A percentile compares a stretch with the other conserved stretches of the same genome.
phyloP scores from a whole-genome alignment of 1,140 invertebrate genomes.

The Bombus ignitus region DNA sequence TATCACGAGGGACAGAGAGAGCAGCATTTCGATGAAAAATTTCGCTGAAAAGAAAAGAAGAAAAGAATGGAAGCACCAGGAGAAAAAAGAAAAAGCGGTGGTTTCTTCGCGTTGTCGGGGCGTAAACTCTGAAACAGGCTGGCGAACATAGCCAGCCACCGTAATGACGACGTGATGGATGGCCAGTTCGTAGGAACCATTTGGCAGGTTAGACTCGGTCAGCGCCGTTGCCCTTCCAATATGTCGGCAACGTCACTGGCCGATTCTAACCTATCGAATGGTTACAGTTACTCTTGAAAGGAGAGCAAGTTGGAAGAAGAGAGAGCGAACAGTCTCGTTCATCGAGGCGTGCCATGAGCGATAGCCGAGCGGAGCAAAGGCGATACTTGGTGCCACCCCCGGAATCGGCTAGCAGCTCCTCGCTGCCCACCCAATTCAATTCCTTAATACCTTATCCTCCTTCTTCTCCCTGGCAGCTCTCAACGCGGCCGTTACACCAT shows the following conservation, averaged over 20 bases:
- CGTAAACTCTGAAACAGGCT: conserved; percentile 68
- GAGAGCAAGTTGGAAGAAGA: conserved; percentile 9
- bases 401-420: conserved; percentile 18
- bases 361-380: conserved; percentile 62
- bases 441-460: conserved; percentile 68
- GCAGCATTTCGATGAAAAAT: background rate
- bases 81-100: conserved; percentile 2
- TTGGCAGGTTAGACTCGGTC: conserved; percentile 55
- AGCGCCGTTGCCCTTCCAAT: conserved; percentile 63
- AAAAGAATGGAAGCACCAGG: background rate
- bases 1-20: background rate
- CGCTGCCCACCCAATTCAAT: conserved; percentile 62
- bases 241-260: conserved; percentile 64
- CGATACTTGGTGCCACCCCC: conserved; percentile 58
- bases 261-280: conserved; percentile 31
- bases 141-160: conserved; percentile 58
- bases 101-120: conserved; percentile 61
- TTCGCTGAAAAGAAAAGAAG: background rate
- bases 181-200: conserved; percentile 62
- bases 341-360: conserved; percentile 73
- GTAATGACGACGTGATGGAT: conserved; percentile 78
- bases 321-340: conserved; percentile 58
- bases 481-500: conserved; percentile 54
- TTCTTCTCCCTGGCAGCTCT: conserved; percentile 31
- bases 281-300: conserved; percentile 46